Percentiles rank a stretch among this genome's conserved stretches.
Conservation (phyloP, 2,797 vertebrate species). For the Peromyscus melanophrys region DNA sequence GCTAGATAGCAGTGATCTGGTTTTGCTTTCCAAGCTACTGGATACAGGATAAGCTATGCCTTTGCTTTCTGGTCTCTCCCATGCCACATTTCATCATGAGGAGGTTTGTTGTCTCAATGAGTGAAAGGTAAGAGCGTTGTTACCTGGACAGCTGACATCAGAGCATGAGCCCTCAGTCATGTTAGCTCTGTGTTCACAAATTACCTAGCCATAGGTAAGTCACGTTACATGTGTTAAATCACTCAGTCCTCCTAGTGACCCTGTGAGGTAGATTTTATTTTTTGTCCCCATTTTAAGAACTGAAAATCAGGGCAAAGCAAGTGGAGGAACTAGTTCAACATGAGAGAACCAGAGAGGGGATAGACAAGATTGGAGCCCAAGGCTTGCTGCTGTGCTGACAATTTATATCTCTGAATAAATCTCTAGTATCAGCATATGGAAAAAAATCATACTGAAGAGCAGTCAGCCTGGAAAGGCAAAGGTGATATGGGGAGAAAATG, state of each 20-base stretch:
- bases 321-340: not conserved
- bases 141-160: not conserved
- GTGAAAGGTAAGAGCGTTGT: not conserved
- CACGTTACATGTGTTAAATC: not conserved
- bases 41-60: not conserved
- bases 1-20: not conserved
- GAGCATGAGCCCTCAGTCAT: not conserved
- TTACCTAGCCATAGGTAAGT: not conserved
- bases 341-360: not conserved
- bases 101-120: not conserved
- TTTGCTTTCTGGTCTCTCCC: not conserved
- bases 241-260: not conserved
- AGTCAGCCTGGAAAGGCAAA: not conserved
- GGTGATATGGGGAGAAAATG: not conserved
- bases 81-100: not conserved
- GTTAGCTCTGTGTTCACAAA: not conserved
- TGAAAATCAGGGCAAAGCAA: not conserved
- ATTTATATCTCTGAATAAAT: not conserved
- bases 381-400: not conserved
- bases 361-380: not conserved
- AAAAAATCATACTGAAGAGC: not conserved
- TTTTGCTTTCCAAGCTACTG: not conserved
- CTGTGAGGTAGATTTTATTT: not conserved
- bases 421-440: not conserved
- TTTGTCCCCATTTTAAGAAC: not conserved